These are phyloP conservation scores for Macrochelys suwanniensis DNA, from an alignment of 2,797 vertebrate genomes.

Conservation along the genomic window DNA sequence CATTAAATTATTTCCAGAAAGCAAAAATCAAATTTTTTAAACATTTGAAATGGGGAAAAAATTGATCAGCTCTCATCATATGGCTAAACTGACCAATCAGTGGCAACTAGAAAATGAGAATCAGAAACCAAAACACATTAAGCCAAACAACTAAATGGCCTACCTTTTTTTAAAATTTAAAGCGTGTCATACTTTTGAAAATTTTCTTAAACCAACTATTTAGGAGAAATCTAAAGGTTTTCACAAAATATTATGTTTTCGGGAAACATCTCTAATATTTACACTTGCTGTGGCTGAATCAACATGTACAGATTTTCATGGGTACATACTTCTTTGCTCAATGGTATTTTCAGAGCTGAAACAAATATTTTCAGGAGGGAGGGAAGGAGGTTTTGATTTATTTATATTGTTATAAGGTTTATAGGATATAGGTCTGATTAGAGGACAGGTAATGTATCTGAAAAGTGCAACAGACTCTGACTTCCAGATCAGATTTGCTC, in stretches of 20 bases:
- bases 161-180: background rate
- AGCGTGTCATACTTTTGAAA: background rate
- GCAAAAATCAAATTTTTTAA: background rate
- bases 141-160: background rate
- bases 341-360: background rate
- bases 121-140: background rate
- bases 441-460: too few relatives aligned
- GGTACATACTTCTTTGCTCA: background rate
- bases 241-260: background rate
- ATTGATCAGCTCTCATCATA: background rate
- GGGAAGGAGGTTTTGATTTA: background rate
- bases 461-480: too few relatives aligned
- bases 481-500: too few relatives aligned
- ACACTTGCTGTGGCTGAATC: background rate
- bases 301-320: background rate
- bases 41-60: background rate
- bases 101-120: background rate
- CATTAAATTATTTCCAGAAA: background rate
- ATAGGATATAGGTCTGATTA: too few relatives aligned
- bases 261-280: background rate
- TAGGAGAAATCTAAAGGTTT: background rate
- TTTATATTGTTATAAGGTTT: too few relatives aligned
- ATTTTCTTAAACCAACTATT: background rate
- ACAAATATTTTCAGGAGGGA: background rate
- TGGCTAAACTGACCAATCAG: background rate